Percentiles rank a stretch among this genome's conserved stretches.
Conservation (phyloP, 2,113 vertebrate genomes). For the Myocastor coypus region DNA sequence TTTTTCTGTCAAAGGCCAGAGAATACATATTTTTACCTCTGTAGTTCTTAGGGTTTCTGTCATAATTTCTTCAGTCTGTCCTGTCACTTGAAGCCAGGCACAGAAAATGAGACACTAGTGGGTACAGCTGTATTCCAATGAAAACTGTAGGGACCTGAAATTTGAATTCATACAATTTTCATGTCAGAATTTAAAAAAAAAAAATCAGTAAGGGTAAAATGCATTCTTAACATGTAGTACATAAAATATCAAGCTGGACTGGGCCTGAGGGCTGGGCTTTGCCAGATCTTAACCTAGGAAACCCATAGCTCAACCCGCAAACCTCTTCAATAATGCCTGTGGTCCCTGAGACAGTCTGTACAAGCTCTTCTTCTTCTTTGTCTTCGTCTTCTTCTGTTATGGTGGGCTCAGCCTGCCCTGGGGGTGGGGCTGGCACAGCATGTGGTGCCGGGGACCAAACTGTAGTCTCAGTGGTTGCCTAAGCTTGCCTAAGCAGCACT, state of each 20-base stretch:
- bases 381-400: no score
- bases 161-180: constrained; percentile 28
- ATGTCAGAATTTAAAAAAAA: neutral
- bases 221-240: neutral
- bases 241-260: neutral
- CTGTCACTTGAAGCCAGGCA: neutral
- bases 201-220: neutral
- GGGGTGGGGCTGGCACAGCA: no score
- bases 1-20: constrained; percentile 32
- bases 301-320: neutral
- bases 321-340: neutral
- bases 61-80: neutral
- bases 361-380: neutral
- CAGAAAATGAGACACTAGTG: neutral
- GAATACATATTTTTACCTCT: neutral
- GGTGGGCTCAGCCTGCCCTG: no score
- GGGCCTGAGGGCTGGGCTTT: neutral
- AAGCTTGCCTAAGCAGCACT: no score
- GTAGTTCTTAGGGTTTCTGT: neutral
- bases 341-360: neutral
- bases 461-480: no score
- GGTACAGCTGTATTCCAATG: neutral
- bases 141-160: neutral
- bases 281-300: neutral
- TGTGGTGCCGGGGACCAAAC: no score